A percentile compares a stretch with the other conserved stretches of the same genome.
Conservation (phyloP, 2,888 invertebrate genomes). For the Poecilobothrus nobilitatus region DNA sequence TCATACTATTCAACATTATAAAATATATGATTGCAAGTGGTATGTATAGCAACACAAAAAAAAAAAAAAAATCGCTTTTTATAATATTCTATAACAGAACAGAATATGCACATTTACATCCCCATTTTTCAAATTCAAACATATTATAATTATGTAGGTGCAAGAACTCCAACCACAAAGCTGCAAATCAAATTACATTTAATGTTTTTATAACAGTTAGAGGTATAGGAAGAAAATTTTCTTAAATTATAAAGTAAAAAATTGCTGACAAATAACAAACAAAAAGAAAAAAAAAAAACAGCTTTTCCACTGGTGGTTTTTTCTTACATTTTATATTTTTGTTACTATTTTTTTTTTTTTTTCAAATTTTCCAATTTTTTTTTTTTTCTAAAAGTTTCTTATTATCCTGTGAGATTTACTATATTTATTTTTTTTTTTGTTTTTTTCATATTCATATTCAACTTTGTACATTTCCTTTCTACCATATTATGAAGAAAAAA, state of each 20-base stretch:
- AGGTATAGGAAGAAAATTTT: not conserved
- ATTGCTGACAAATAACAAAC: not conserved
- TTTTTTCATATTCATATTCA: too few relatives aligned
- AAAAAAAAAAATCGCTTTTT: not conserved
- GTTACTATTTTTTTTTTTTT: too few relatives aligned
- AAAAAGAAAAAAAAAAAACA: too few relatives aligned
- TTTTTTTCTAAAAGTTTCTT: not conserved
- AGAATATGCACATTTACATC: not conserved
- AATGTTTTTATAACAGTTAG: not conserved
- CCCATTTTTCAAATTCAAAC: not conserved
- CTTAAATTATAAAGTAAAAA: not conserved
- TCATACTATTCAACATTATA: not conserved
- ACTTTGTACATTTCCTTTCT: too few relatives aligned
- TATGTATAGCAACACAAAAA: not conserved
- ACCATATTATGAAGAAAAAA: too few relatives aligned
- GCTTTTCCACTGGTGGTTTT: not conserved
- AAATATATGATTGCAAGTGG: not conserved
- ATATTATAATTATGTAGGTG: not conserved
- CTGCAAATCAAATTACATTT: not conserved
- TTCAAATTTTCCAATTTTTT: not conserved
- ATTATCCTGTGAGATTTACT: slow-evolving; percentile 4
- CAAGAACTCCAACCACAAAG: not conserved
- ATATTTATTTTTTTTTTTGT: not conserved
- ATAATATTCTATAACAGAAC: too few relatives aligned
- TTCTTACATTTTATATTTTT: too few relatives aligned